phyloP scores from a whole-genome alignment of 2,888 invertebrate genomes.

The Hydroisotoma schaefferi region DNA sequence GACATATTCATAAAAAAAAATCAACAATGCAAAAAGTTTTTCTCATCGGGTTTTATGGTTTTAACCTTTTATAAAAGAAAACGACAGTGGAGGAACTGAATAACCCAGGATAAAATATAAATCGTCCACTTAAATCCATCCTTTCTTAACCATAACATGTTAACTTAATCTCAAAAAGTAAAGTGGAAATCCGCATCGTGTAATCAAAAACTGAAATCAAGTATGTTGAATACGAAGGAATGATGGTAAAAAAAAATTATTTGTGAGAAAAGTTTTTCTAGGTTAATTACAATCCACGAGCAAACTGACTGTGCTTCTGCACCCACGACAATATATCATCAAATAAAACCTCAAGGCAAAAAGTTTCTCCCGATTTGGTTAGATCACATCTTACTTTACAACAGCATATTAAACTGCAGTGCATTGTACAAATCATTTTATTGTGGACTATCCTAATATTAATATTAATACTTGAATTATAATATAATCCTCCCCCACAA shows the following conservation, averaged over 20 bases:
- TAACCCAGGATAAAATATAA: no score
- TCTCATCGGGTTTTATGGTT: no score
- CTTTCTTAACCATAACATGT: neutral
- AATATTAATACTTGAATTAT: no score
- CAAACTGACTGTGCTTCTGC: neutral
- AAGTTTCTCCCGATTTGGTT: constrained; percentile 6
- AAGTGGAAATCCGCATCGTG: neutral
- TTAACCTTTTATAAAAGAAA: no score
- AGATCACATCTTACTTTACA: neutral
- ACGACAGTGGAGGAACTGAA: no score
- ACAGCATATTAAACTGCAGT: neutral
- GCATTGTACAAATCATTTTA: neutral
- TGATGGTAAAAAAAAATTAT: constrained; percentile 1
- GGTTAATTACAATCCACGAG: constrained; percentile 3
- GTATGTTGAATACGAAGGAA: neutral
- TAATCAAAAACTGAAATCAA: neutral
- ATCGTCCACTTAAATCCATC: neutral
- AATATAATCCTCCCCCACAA: no score
- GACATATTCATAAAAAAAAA: no score
- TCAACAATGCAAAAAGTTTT: no score
- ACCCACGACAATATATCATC: neutral
- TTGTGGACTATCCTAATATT: no score
- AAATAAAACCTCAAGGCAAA: neutral
- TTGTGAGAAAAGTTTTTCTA: constrained; percentile 6
- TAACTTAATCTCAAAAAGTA: neutral